Base-by-base conservation (phyloP, 1,140 invertebrate species). In the Drosophila lacertosa region DNA sequence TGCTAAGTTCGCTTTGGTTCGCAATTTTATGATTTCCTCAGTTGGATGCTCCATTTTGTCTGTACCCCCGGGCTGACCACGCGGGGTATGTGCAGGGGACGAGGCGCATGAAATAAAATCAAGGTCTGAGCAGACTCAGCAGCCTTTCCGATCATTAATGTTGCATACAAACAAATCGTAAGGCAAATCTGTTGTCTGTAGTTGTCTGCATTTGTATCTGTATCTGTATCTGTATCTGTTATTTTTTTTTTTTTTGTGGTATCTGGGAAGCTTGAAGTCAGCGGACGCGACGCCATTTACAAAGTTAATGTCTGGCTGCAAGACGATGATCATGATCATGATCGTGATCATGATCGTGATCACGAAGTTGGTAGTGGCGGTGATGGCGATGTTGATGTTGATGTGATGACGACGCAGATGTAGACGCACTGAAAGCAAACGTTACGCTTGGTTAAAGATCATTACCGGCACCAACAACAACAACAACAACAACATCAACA, bases 391-490 rank as follows among this genome's bases (percentile, higher is more conserved):
- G 54, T 24, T 42, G 55, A 62, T 66, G 48, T 50, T 69, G 58
- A 58, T 76, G 68, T 80, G 77, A 80, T 88, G 82, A 86, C 82
- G 74, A 76, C 82, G 82, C 82, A 86, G 82, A 86, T 88, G 82
- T 88, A 81, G 77, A 88, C 83, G 82, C 82, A 88, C 82, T 88
- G 83, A 88, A 88, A 88, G 83, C 82, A 79, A 88, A 89, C 82
- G 82, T 88, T 89, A 77, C 82, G 82, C 82, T 88, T 88, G 82
- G 82, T 88, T 88, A 88, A 88, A 88, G 82, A 86, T 86, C 82
- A 86, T 86, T 86, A 86, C 82, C 82, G 82, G 77, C 77, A 86
- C 72, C 77, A 68, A 67, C 66, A 69, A 16, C 47, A 67, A 33
- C 64, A 60, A 15, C 45, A 48, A 3, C 39, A 42, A 3, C 53